Evolutionary conservation across 2,113 vertebrate species (phyloP).

Genomic region (Python bivittatus): DNA sequence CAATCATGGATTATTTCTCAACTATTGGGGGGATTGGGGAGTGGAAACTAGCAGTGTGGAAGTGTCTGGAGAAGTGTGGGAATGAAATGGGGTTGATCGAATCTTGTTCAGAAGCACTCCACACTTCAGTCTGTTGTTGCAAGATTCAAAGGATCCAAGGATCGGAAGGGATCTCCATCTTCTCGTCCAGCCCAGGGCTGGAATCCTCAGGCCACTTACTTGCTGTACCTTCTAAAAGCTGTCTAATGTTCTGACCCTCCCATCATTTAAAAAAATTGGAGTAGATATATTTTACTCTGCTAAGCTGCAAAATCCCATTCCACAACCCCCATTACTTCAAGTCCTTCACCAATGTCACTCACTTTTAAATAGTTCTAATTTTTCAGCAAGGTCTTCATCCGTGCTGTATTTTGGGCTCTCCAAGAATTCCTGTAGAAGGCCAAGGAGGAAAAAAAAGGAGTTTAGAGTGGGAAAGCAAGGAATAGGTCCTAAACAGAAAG

Average conservation of each 20-base stretch:
- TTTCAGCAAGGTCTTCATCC: conserved; percentile 76
- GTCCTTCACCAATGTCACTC: conserved; percentile 6
- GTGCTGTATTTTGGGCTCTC: conserved; percentile 76
- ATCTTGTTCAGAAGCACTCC: neutral
- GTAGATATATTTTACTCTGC: neutral
- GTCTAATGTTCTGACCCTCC: neutral
- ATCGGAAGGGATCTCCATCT: no score
- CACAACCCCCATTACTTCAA: neutral
- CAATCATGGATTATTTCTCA: no score
- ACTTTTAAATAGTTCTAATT: conserved; percentile 82
- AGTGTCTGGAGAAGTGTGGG: neutral
- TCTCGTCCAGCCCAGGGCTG: no score
- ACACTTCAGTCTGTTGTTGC: neutral
- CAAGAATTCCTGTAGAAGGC: conserved; percentile 73
- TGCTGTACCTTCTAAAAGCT: neutral
- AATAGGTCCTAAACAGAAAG: neutral
- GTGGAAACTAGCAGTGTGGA: no score
- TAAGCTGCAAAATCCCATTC: neutral
- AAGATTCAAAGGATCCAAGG: neutral
- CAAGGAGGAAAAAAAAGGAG: neutral
- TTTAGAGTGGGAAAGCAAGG: neutral
- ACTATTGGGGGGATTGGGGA: no score
- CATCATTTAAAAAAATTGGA: neutral
- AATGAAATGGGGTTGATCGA: neutral
- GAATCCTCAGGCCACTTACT: no score